phyloP scores from a whole-genome alignment of 2,113 vertebrate species.

The Pseudopodoces humilis region DNA sequence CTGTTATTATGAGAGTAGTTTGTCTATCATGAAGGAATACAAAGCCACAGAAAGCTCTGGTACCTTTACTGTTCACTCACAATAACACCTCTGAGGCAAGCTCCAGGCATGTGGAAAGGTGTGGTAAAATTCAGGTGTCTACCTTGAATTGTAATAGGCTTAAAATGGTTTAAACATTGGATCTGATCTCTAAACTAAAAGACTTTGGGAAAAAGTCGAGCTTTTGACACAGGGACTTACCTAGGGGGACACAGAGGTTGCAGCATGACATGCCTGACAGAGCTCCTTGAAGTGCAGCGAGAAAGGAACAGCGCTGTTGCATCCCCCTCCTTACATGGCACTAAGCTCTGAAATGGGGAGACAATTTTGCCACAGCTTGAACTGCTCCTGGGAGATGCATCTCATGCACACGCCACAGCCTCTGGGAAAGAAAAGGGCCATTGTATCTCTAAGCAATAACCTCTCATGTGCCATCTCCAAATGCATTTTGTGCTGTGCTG shows the following conservation, averaged over 20 bases:
- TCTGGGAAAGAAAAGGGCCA: not conserved
- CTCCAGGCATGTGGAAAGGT: not conserved
- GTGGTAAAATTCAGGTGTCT: not conserved
- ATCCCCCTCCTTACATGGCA: rapidly evolving
- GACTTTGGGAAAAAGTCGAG: not conserved
- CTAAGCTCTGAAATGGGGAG: not conserved
- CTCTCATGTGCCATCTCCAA: not conserved
- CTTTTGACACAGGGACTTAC: not conserved
- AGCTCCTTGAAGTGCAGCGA: not conserved
- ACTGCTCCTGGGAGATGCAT: not conserved
- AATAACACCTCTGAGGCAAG: not conserved
- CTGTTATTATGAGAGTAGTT: not conserved
- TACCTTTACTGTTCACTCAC: not conserved
- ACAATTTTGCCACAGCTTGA: not conserved
- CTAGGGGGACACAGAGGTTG: not conserved
- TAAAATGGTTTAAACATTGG: not conserved
- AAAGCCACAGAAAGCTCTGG: not conserved
- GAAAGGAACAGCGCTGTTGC: not conserved
- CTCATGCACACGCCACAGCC: not conserved
- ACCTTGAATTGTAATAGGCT: not conserved
- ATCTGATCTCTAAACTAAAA: not conserved
- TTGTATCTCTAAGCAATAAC: not conserved
- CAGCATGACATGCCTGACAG: not conserved
- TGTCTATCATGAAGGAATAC: not conserved
- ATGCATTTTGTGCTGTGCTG: not conserved